Base-by-base conservation (phyloP, 23 tunicate species). In the Clavelina lepadiformis region DNA sequence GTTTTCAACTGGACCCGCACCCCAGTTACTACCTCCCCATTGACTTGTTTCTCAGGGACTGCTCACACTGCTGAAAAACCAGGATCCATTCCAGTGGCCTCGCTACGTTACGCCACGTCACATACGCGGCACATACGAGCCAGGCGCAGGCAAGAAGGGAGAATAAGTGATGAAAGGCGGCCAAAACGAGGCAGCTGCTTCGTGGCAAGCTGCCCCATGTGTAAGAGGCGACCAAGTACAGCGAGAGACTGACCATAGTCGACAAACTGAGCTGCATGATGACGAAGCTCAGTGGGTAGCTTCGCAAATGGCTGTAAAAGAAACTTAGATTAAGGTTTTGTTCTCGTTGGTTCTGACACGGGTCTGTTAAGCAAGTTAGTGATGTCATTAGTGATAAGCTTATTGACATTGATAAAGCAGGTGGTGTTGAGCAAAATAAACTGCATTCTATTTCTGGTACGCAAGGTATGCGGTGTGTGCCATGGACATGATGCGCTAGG, bases 141-240 rank as follows among this genome's bases (percentile, higher is more conserved):
- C 60, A 68, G 1, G 26, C 74, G 51, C 50, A 30, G 1, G 38
- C 15, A 31, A 68, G 13, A 28, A 49, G 13, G 15, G 51, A 30
- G 26, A 68, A 49, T 28, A 68, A 26, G 44, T 68, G 61, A 19
- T 68, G 74, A 24, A 68, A 47, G 2, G 61, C 23, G 1, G 74
- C 74, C 2, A 68, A 30, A 3, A 51, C 61, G 27, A 68, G 74
- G 38, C 74, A 68, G 35, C 30, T 38, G n/a, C 60, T 1, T 11
- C 74, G 74, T 49, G 74, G 35, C 30, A 68, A 44, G 3, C 41
- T 68, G 11, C 35, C 60, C 74, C 74, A 68, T 30, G 38, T 50
- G 18, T 5, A 22, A 6, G 57, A 31, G 20, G 74, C 54, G 2
- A 68, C 31, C n/a, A 68, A 33, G 22, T 28, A 47, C 15, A 68